Base-by-base conservation (phyloP, 2,888 invertebrate genomes). In the Drosophila barbarae region DNA sequence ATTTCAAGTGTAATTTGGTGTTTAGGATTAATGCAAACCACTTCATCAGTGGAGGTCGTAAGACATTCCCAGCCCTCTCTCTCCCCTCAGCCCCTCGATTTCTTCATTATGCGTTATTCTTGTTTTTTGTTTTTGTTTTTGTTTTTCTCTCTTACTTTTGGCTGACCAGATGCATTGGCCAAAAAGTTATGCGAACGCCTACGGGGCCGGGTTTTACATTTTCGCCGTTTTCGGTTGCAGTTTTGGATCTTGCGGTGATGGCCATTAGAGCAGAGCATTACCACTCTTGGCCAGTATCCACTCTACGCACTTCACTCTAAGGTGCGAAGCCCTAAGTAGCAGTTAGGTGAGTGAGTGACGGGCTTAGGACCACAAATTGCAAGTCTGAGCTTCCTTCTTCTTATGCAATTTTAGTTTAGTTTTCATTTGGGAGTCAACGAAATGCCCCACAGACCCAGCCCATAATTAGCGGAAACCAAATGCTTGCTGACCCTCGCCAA, bases 401-500 rank as follows among this genome's bases (percentile, higher is more conserved):
- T 34, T 52, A 9, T 38, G 30, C 9, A 52, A 53, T 26, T 10
- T 5, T 5, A 6, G 6, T 4, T 4, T 1, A 28, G 18, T 18
- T 18, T 18, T 18, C 18, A 28, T 30, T 12, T 12, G 28, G 28
- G 7, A 30, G 12, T 21, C 21, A 12, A 12, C 12, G n/a, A 15
- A 13, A 21, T 28, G 49, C 53, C 13, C 10, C 30, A 61, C 4
- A 49, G 26, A 47, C 46, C 38, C 46, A 47, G 35, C 49, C 38
- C 26, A 49, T 52, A 59, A 59, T 53, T 74, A 65, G 82, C 73
- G 74, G 76, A 78, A 81, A 76, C 68, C 69, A 60, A 55, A 53
- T 59, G 53, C 50, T 69, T 84, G 18, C 18, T 18, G 82, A 84
- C 78, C 82, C 78, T 79, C 82, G 72, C 58, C 60, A 60, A 72